phyloP scores from a whole-genome alignment of 2,888 invertebrate genomes.

The Himalopsyche anomala region DNA sequence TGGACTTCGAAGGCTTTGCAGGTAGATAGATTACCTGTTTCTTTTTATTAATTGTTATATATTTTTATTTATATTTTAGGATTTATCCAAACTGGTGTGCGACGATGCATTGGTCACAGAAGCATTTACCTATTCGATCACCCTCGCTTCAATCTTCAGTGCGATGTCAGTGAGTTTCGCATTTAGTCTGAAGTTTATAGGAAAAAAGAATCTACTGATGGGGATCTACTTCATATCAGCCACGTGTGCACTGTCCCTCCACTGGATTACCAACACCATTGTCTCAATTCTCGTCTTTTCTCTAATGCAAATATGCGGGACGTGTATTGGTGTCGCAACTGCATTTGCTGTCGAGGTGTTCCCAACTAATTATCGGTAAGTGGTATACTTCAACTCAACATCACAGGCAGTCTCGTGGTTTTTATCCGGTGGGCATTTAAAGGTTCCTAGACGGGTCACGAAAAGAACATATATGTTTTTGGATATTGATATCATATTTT shows the following conservation, averaged over 20 bases:
- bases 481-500: no score
- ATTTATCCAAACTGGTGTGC: slow-evolving; percentile 67
- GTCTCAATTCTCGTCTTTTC: slow-evolving; percentile 72
- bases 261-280: slow-evolving; percentile 71
- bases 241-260: slow-evolving; percentile 70
- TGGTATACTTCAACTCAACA: neutral
- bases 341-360: slow-evolving; percentile 74
- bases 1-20: no score
- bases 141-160: slow-evolving; percentile 71
- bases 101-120: slow-evolving; percentile 71
- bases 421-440: no score
- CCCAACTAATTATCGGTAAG: slow-evolving; percentile 74
- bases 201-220: slow-evolving; percentile 72
- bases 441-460: no score
- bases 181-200: slow-evolving; percentile 69
- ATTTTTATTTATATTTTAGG: neutral
- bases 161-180: slow-evolving; percentile 70
- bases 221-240: slow-evolving; percentile 70
- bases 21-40: no score
- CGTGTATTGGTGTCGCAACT: slow-evolving; percentile 73
- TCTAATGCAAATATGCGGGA: slow-evolving; percentile 70
- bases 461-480: no score
- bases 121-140: slow-evolving; percentile 71
- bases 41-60: no score
- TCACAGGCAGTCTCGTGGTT: no score